A percentile compares a stretch with the other conserved stretches of the same genome.
Conservation (phyloP, 2,113 vertebrate species). For the Microcebus murinus region DNA sequence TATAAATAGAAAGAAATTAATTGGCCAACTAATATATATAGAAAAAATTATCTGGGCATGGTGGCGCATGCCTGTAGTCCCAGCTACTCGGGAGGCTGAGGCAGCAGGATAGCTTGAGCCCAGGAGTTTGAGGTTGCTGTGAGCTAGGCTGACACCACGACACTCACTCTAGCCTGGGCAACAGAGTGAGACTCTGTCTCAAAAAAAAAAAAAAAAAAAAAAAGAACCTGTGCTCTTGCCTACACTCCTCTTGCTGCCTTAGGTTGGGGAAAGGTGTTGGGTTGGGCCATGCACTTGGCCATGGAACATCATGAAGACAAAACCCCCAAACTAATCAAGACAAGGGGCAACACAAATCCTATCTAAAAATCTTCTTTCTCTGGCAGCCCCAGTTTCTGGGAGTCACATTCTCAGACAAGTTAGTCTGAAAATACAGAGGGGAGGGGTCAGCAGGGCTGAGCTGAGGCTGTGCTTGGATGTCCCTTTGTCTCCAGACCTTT, state of each 20-base stretch:
- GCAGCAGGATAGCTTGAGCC: too few species aligned
- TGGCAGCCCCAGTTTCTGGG: not conserved
- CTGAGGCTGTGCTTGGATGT: not conserved
- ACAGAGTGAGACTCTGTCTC: too few species aligned
- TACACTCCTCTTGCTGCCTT: not conserved
- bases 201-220: too few species aligned
- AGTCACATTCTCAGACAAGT: not conserved
- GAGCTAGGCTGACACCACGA: too few species aligned
- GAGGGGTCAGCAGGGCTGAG: not conserved
- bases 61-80: too few species aligned
- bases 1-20: too few species aligned
- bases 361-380: not conserved
- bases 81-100: too few species aligned
- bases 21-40: too few species aligned
- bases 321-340: not conserved
- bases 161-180: too few species aligned
- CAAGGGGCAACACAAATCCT: not conserved
- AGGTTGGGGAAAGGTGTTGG: not conserved
- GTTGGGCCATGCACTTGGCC: accelerated
- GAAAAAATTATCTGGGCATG: too few species aligned
- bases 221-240: not conserved
- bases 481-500: not conserved
- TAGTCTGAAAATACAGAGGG: not conserved
- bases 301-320: not conserved
- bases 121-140: too few species aligned